phyloP scores from a whole-genome alignment of 2,888 invertebrate species.

The Odontomyia ornata region DNA sequence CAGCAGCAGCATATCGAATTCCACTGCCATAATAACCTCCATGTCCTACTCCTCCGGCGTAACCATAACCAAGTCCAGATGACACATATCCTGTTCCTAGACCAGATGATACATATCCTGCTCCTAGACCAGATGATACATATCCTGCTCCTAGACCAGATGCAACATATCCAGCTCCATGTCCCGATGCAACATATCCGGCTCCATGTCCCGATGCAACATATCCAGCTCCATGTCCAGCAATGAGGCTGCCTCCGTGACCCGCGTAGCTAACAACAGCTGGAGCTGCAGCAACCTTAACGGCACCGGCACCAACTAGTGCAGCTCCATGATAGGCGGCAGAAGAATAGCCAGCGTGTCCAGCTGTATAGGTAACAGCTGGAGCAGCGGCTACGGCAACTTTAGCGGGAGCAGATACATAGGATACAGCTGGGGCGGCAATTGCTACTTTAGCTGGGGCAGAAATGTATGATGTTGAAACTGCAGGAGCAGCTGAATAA shows the following conservation, averaged over 20 bases:
- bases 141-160: conserved; percentile 20
- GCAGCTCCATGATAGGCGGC: conserved; percentile 49
- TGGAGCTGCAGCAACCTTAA: conserved; percentile 49
- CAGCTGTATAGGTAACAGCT: conserved; percentile 50
- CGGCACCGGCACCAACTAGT: conserved; percentile 18
- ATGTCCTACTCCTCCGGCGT: conserved; percentile 48
- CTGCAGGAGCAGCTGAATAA: conserved; percentile 53
- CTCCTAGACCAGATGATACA: conserved; percentile 33
- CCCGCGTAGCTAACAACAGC: conserved; percentile 51
- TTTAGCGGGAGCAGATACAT: conserved; percentile 45
- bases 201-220: conserved; percentile 28
- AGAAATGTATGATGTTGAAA: conserved; percentile 47
- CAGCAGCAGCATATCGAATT: conserved; percentile 61
- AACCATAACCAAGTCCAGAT: conserved; percentile 36
- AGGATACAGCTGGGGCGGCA: conserved; percentile 41
- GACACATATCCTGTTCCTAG: conserved; percentile 16
- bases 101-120: conserved; percentile 20
- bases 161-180: conserved; percentile 40
- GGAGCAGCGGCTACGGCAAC: conserved; percentile 46
- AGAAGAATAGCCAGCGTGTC: conserved; percentile 52
- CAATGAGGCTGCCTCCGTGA: conserved; percentile 48
- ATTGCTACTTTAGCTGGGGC: conserved; percentile 53
- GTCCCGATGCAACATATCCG: background rate
- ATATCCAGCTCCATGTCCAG: conserved; percentile 38
- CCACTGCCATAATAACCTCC: conserved; percentile 57